Percentiles rank a stretch among this genome's conserved stretches.
phyloP scores from a whole-genome alignment of 2,797 vertebrate genomes.

The Crax fasciolata region DNA sequence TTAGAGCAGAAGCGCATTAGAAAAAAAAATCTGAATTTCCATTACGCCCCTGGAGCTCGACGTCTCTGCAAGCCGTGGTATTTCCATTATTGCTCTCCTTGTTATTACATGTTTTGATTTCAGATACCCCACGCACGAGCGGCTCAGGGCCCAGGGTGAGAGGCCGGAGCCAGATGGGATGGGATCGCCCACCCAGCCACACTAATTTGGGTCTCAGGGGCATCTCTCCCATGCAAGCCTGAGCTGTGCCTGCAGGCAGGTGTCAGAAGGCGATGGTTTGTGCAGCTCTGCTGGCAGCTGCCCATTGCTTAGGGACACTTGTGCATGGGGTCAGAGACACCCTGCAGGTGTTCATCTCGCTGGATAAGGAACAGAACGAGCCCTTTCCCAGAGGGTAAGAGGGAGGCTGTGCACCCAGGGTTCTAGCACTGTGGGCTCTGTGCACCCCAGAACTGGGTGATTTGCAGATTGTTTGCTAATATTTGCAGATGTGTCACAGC shows the following conservation, averaged over 20 bases:
- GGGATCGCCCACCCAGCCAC: rapidly evolving
- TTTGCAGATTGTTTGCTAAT: background rate
- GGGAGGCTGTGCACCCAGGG: rapidly evolving
- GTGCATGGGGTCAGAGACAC: background rate
- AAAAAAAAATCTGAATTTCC: background rate
- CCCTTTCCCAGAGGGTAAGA: background rate
- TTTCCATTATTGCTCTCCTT: background rate
- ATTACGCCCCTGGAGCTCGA: background rate
- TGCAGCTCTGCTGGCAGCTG: background rate
- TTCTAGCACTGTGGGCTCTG: rapidly evolving
- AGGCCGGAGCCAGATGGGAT: rapidly evolving
- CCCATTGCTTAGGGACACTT: background rate
- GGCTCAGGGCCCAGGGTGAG: background rate
- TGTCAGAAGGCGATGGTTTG: background rate
- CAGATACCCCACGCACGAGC: background rate
- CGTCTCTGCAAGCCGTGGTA: background rate
- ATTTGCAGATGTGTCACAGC: rapidly evolving
- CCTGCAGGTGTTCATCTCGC: background rate
- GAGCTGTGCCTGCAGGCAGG: background rate
- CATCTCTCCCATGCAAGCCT: rapidly evolving
- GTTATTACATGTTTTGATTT: background rate
- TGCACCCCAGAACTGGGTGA: background rate
- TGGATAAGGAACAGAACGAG: background rate
- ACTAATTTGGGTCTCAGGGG: background rate
- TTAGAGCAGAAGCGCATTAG: slow-evolving; percentile 56